phyloP scores from a whole-genome alignment of 1,140 invertebrate genomes.

The Leptinotarsa undecemlineata region DNA sequence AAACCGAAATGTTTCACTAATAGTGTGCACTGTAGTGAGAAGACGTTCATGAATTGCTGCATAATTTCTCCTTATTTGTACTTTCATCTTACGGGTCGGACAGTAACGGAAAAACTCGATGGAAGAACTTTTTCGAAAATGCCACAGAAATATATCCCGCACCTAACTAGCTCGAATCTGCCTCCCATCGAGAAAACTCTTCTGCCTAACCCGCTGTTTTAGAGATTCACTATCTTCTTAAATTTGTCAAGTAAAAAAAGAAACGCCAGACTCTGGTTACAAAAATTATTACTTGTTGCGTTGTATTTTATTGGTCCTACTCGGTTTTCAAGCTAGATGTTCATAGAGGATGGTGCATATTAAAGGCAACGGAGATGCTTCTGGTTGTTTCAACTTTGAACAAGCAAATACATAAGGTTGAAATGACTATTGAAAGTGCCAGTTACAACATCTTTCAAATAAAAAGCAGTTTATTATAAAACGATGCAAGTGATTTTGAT shows the following conservation, averaged over 20 bases:
- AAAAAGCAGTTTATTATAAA: too few relatives aligned
- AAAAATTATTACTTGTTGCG: constrained; percentile 21
- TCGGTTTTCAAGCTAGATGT: constrained; percentile 14
- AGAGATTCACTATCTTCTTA: constrained; percentile 10
- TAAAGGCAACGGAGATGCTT: not conserved
- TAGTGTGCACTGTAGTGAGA: not conserved
- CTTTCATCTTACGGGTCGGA: not conserved
- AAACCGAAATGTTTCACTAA: not conserved
- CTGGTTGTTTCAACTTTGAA: too few relatives aligned
- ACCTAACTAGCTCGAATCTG: not conserved
- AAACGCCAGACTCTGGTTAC: not conserved
- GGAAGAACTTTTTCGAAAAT: not conserved
- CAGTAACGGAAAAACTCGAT: not conserved
- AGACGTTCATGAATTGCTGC: constrained; percentile 2
- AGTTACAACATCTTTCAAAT: too few relatives aligned
- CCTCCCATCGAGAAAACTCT: not conserved
- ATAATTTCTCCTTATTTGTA: constrained; percentile 4
- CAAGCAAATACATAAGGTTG: too few relatives aligned
- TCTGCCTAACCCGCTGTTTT: not conserved
- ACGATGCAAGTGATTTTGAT: too few relatives aligned
- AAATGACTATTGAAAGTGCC: too few relatives aligned
- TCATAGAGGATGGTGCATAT: not conserved
- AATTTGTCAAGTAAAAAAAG: constrained; percentile 19
- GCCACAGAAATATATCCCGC: too few relatives aligned
- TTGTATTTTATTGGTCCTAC: constrained; percentile 28